Evolutionary conservation across 2,888 invertebrate species (phyloP).

Genomic region (Ephialtes manifestator): DNA sequence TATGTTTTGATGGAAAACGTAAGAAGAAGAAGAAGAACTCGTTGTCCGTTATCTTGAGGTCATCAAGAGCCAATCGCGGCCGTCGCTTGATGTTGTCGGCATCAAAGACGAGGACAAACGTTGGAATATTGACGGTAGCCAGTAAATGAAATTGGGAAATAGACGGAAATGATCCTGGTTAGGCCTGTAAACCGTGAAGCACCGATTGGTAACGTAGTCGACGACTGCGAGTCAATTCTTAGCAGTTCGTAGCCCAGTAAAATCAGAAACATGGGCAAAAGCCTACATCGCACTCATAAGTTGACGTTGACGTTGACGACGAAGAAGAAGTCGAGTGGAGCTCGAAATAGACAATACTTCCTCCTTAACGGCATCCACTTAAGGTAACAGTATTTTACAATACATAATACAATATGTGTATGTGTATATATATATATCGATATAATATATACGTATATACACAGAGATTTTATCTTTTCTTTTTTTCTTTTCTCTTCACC

Average conservation of each 20-base stretch:
- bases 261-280: conserved; percentile 53
- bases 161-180: conserved; percentile 32
- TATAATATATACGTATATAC: not conserved
- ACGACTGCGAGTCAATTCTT: conserved; percentile 61
- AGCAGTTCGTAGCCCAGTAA: conserved; percentile 27
- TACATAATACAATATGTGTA: conserved; percentile 26
- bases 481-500: no score
- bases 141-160: not conserved
- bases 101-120: no score
- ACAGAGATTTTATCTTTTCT: not conserved
- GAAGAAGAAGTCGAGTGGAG: not conserved
- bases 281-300: conserved; percentile 25
- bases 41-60: not conserved
- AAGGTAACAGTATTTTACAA: conserved; percentile 13
- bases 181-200: conserved; percentile 59
- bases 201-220: conserved; percentile 63
- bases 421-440: conserved; percentile 1
- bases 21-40: not conserved
- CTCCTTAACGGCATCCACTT: conserved; percentile 48
- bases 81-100: not conserved
- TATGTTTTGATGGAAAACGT: not conserved
- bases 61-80: not conserved
- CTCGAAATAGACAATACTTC: conserved; percentile 29
- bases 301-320: conserved; percentile 37
- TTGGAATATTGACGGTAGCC: not conserved